Conservation (phyloP, 2,888 invertebrate species). For the Eremobia ochroleuca region DNA sequence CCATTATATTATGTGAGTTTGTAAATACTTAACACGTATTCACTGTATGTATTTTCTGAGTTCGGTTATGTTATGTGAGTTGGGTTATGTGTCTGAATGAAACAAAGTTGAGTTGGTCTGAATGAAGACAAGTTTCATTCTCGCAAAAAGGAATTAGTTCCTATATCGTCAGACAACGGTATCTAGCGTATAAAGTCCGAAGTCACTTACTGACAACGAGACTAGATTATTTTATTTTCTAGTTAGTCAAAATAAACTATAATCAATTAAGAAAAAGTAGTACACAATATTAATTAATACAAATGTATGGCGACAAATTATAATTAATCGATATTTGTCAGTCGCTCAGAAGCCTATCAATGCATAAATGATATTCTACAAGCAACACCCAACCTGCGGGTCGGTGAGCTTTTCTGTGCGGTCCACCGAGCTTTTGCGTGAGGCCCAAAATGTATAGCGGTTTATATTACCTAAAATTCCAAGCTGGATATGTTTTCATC, state of each 20-base stretch:
- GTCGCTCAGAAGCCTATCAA: constrained; percentile 21
- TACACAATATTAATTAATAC: constrained; percentile 8
- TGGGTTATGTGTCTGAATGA: background rate
- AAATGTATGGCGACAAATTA: constrained; percentile 31
- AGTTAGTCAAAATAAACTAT: constrained; percentile 1
- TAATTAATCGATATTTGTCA: constrained; percentile 32
- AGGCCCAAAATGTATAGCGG: constrained; percentile 19
- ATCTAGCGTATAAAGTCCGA: background rate
- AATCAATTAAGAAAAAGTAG: constrained; percentile 5
- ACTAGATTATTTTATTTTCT: constrained; percentile 7
- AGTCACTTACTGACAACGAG: background rate
- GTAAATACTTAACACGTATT: background rate
- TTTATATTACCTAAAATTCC: constrained; percentile 25
- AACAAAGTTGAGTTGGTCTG: background rate
- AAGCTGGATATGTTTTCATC: background rate
- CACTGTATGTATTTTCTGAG: background rate
- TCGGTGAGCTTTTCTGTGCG: constrained; percentile 40
- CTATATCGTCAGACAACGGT: background rate
- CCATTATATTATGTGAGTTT: background rate
- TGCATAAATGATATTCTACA: constrained; percentile 7
- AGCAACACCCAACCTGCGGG: constrained; percentile 33
- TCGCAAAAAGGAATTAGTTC: background rate
- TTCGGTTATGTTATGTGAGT: no score
- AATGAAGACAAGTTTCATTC: background rate
- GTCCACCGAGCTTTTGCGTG: constrained; percentile 30